phyloP scores from a whole-genome alignment of 2,888 invertebrate species.

The Plebejus anna region DNA sequence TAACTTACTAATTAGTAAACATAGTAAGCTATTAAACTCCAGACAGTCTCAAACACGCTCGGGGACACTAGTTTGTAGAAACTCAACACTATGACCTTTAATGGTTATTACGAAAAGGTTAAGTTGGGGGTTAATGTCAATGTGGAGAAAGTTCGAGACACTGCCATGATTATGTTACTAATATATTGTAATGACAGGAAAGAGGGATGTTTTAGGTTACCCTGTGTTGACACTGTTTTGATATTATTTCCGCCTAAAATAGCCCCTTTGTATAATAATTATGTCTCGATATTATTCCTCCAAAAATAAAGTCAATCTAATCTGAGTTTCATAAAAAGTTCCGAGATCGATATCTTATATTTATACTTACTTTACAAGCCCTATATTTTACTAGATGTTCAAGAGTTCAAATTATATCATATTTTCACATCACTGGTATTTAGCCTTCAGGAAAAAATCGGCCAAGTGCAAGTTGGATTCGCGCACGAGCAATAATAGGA shows the following conservation, averaged over 20 bases:
- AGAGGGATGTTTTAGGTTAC: not conserved
- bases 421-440: too few species aligned
- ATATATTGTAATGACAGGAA: not conserved
- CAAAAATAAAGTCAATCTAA: too few species aligned
- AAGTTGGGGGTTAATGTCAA: conserved; percentile 6
- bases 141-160: not conserved
- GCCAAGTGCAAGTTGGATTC: too few species aligned
- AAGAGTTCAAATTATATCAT: too few species aligned
- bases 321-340: too few species aligned
- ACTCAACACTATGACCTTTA: not conserved
- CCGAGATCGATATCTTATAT: too few species aligned
- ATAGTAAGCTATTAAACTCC: not conserved
- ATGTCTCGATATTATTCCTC: too few species aligned
- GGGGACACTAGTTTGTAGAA: not conserved
- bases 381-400: too few species aligned
- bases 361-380: too few species aligned
- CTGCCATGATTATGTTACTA: not conserved
- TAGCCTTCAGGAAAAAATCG: too few species aligned
- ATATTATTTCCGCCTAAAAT: not conserved
- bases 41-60: not conserved
- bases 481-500: too few species aligned
- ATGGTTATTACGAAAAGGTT: conserved; percentile 6
- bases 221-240: not conserved
- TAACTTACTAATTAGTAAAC: not conserved
- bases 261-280: not conserved